phyloP scores from a whole-genome alignment of 1,140 invertebrate genomes.

The Drosophila pectinifera region DNA sequence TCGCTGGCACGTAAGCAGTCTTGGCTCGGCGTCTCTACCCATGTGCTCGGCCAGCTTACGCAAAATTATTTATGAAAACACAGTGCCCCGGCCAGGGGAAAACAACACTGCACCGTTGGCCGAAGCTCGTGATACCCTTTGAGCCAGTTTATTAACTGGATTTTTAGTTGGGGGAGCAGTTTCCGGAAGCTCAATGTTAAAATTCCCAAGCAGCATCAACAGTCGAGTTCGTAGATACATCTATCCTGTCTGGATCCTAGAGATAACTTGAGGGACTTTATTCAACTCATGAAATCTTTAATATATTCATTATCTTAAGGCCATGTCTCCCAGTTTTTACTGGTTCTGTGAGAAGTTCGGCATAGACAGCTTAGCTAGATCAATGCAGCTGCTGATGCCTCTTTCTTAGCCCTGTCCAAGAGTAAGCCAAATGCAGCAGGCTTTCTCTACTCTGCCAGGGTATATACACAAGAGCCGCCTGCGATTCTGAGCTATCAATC shows the following conservation, averaged over 20 bases:
- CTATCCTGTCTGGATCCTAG: too few species aligned
- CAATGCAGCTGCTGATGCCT: too few species aligned
- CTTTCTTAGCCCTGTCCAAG: too few species aligned
- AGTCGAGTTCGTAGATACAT: too few species aligned
- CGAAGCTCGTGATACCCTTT: conserved; percentile 24
- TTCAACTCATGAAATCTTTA: too few species aligned
- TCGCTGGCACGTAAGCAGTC: conserved; percentile 69
- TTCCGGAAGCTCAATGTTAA: background rate
- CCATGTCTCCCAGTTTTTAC: too few species aligned
- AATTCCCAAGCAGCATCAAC: too few species aligned
- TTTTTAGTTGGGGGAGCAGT: background rate
- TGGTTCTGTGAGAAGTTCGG: too few species aligned
- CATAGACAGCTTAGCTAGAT: too few species aligned
- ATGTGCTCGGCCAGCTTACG: conserved; percentile 74
- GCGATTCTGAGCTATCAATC: conserved; percentile 68
- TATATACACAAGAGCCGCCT: conserved; percentile 34
- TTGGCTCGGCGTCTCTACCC: conserved; percentile 57
- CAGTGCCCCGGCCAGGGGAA: conserved; percentile 33
- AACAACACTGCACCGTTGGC: conserved; percentile 1
- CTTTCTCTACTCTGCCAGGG: background rate
- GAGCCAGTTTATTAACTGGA: too few species aligned
- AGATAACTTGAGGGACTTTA: too few species aligned
- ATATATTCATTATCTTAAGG: too few species aligned
- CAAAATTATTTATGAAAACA: conserved; percentile 83
- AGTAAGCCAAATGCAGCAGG: background rate